These are phyloP conservation scores for Nesogale talazaci DNA, from an alignment of 2,113 vertebrate species.

Conservation along the genomic window DNA sequence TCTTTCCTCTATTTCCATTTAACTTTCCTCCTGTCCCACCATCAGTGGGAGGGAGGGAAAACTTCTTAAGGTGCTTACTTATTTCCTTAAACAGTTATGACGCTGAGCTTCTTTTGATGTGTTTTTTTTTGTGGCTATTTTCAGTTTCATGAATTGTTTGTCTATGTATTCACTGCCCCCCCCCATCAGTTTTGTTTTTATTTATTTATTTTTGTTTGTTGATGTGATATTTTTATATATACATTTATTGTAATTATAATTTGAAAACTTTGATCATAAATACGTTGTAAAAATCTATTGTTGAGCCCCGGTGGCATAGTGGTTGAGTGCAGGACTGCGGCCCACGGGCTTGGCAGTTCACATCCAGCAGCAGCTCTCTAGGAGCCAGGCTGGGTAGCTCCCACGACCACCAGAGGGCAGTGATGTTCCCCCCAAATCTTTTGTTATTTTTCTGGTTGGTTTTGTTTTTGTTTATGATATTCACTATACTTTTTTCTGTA, in stretches of 20 bases:
- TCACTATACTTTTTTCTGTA: not conserved
- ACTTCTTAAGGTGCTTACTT: slow-evolving; percentile 18
- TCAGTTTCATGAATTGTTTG: slow-evolving; percentile 11
- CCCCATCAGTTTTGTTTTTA: not conserved
- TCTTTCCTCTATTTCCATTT: no score
- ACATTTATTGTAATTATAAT: slow-evolving; percentile 12
- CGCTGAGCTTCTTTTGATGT: not conserved
- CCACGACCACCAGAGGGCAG: no score
- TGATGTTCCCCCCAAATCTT: no score
- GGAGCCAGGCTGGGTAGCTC: no score
- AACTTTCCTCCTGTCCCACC: no score
- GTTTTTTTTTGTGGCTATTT: not conserved
- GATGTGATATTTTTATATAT: not conserved
- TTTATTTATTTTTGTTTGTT: not conserved
- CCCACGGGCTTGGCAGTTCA: no score
- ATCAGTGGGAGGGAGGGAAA: not conserved
- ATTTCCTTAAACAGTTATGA: slow-evolving; percentile 35
- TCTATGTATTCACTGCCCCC: slow-evolving; percentile 6
- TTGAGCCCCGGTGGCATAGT: no score
- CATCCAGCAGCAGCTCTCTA: no score
- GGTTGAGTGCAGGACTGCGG: no score
- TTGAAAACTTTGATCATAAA: slow-evolving; percentile 38
- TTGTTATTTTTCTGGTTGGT: no score
- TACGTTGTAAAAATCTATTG: not conserved
- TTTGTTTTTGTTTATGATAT: slow-evolving; percentile 8